Evolutionary conservation across 2,888 invertebrate species (phyloP).

Genomic region (Panopea generosa): DNA sequence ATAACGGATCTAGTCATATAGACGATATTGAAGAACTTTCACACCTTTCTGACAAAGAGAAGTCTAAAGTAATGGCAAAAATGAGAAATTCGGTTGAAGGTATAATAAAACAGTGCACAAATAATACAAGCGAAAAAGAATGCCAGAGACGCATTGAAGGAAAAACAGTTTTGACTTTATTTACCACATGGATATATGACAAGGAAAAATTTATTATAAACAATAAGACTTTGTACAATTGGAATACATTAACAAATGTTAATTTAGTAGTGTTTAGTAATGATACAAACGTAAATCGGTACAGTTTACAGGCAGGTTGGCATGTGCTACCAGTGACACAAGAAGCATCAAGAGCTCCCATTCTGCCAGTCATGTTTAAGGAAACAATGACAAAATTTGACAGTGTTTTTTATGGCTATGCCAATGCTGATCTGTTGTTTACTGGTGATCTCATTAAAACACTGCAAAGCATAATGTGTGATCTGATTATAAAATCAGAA

Average conservation of each 20-base stretch:
- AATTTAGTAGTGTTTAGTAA: slow-evolving; percentile 57
- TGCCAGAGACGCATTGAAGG: not conserved
- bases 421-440: slow-evolving; percentile 60
- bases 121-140: no score
- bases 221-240: slow-evolving; percentile 55
- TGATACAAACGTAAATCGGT: slow-evolving; percentile 33
- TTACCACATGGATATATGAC: slow-evolving; percentile 61
- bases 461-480: slow-evolving; percentile 37
- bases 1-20: slow-evolving; percentile 20
- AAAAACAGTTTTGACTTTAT: slow-evolving; percentile 44
- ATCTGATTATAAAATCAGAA: slow-evolving; percentile 9
- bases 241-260: slow-evolving; percentile 41
- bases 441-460: slow-evolving; percentile 45
- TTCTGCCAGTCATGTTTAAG: slow-evolving; percentile 49
- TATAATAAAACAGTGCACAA: slow-evolving; percentile 5
- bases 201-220: slow-evolving; percentile 56
- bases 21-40: slow-evolving; percentile 33
- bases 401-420: slow-evolving; percentile 54
- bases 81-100: slow-evolving; percentile 8
- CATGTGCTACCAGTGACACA: slow-evolving; percentile 30
- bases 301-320: slow-evolving; percentile 42
- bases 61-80: not conserved
- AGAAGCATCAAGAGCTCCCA: slow-evolving; percentile 39
- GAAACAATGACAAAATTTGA: slow-evolving; percentile 33
- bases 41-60: slow-evolving; percentile 32